Percentiles rank a stretch among this genome's conserved stretches.
phyloP scores from a whole-genome alignment of 2,797 vertebrate species.

The Tokudaia tokunoshimensis region DNA sequence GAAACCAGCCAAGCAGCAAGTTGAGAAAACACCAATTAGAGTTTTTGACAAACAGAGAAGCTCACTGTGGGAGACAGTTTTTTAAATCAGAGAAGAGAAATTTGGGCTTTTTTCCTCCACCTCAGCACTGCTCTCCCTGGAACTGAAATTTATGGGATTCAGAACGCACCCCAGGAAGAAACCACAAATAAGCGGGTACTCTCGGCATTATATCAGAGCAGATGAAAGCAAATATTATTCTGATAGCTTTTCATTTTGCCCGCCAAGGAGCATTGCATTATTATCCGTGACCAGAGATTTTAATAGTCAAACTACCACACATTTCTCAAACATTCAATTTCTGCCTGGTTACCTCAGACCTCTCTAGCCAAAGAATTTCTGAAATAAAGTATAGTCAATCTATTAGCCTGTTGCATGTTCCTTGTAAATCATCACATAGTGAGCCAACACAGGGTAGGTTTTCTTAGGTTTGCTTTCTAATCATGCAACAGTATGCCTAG shows the following conservation, averaged over 20 bases:
- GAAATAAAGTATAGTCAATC: conserved; percentile 10
- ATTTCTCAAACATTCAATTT: conserved; percentile 79
- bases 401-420: background rate
- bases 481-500: background rate
- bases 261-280: conserved; percentile 73
- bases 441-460: background rate
- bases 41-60: conserved; percentile 85
- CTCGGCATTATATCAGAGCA: conserved; percentile 72
- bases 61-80: conserved; percentile 83
- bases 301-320: conserved; percentile 76
- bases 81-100: conserved; percentile 85
- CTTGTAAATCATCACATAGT: background rate
- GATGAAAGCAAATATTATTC: conserved; percentile 81
- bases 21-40: conserved; percentile 89
- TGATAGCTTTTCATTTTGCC: conserved; percentile 79
- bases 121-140: conserved; percentile 67
- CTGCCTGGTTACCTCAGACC: conserved; percentile 66
- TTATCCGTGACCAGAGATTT: conserved; percentile 70
- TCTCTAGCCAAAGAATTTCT: conserved; percentile 27
- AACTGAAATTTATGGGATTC: conserved; percentile 82
- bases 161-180: conserved; percentile 79
- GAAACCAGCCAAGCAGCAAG: conserved; percentile 87
- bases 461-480: background rate
- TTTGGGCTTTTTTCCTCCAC: conserved; percentile 78
- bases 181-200: conserved; percentile 74